Percentiles rank a stretch among this genome's conserved stretches.
These are phyloP conservation scores for Yasuhikotakia modesta DNA, from an alignment of 2,797 vertebrate species.

Conservation along the genomic window DNA sequence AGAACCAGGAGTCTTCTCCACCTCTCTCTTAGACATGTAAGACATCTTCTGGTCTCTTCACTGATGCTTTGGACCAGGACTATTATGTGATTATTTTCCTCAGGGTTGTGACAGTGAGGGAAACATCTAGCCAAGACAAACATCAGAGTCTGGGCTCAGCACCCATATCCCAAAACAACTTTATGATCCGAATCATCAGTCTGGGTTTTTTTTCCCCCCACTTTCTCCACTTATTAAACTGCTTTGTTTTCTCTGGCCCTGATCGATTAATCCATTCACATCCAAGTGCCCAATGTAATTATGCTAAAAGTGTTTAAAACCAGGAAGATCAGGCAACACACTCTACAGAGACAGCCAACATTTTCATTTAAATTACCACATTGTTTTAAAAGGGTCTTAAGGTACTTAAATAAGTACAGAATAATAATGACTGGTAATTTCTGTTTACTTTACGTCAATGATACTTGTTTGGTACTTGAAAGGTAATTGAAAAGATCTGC, in stretches of 20 bases:
- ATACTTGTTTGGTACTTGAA: no score
- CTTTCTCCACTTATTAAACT: slow-evolving; percentile 46
- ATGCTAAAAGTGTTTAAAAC: slow-evolving; percentile 59
- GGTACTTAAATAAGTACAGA: slow-evolving; percentile 7
- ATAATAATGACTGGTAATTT: neutral
- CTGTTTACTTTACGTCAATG: no score
- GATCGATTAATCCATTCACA: slow-evolving; percentile 63
- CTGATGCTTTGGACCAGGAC: slow-evolving; percentile 33
- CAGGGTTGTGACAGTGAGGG: slow-evolving; percentile 55
- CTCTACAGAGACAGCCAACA: neutral
- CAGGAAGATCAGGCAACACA: slow-evolving; percentile 15
- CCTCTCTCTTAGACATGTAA: no score
- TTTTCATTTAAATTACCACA: slow-evolving; percentile 12
- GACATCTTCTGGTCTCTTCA: no score
- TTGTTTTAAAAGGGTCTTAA: neutral
- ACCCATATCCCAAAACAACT: slow-evolving; percentile 62
- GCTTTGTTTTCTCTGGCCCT: slow-evolving; percentile 51
- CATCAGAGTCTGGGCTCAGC: slow-evolving; percentile 49
- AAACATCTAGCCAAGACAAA: slow-evolving; percentile 63
- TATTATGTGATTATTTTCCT: slow-evolving; percentile 50
- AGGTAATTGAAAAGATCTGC: no score
- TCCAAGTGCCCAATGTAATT: slow-evolving; percentile 60
- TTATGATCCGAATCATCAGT: slow-evolving; percentile 60
- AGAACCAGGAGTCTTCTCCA: slow-evolving; percentile 3
- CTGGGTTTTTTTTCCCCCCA: slow-evolving; percentile 10